Conservation (phyloP, 2,113 vertebrate species). For the Hippopotamus amphibius region DNA sequence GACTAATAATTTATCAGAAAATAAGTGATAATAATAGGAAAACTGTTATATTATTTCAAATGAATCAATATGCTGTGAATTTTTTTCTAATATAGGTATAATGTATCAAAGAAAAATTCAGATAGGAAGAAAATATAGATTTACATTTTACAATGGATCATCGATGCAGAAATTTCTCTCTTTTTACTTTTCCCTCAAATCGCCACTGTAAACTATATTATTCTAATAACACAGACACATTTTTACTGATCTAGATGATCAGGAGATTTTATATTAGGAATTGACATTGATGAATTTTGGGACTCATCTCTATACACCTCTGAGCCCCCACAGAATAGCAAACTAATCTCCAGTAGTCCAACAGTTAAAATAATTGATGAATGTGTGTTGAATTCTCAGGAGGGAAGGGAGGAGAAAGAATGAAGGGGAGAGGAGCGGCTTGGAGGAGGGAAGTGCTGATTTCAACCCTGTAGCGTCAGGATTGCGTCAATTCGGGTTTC, state of each 20-base stretch:
- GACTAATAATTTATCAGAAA: background rate
- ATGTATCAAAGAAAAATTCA: background rate
- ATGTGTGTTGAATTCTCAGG: slow-evolving; percentile 73
- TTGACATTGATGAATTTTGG: slow-evolving; percentile 51
- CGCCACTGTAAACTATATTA: slow-evolving; percentile 12
- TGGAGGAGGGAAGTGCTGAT: slow-evolving; percentile 85
- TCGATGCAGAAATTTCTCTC: slow-evolving; percentile 57
- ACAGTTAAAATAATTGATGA: slow-evolving; percentile 89
- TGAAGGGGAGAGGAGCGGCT: background rate
- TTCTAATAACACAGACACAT: background rate
- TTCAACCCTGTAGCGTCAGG: slow-evolving; percentile 94
- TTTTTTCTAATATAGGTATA: background rate
- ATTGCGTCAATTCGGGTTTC: slow-evolving; percentile 94
- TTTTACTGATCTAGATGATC: background rate
- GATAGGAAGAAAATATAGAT: background rate
- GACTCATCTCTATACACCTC: slow-evolving; percentile 53
- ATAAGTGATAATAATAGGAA: background rate
- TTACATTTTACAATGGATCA: slow-evolving; percentile 33
- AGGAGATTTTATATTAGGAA: slow-evolving; percentile 55
- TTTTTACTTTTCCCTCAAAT: background rate
- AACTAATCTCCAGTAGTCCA: slow-evolving; percentile 83
- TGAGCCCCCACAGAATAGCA: slow-evolving; percentile 53
- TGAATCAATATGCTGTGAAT: background rate
- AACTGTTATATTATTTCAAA: background rate
- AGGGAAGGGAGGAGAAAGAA: slow-evolving; percentile 65